Conservation (phyloP, 92 coral and sea anemone species). For the Porites lobata region DNA sequence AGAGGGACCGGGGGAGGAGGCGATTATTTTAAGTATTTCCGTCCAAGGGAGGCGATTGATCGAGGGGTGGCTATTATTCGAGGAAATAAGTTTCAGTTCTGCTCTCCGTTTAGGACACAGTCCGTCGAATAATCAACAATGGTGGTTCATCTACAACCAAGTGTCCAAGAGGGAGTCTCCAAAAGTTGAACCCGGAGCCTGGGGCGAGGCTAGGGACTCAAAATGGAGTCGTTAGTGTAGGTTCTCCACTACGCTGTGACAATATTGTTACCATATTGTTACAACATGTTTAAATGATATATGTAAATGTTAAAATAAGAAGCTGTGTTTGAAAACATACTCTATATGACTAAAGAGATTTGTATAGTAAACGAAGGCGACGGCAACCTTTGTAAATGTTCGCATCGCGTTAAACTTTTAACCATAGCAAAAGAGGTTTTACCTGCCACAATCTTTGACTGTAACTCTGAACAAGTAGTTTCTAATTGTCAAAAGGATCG, state of each 20-base stretch:
- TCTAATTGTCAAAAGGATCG: neutral
- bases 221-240: neutral
- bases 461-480: neutral
- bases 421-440: too few species aligned
- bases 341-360: neutral
- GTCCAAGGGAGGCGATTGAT: too few species aligned
- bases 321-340: neutral
- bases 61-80: too few species aligned
- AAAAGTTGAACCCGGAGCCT: neutral
- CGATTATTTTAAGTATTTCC: too few species aligned
- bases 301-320: neutral
- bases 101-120: too few species aligned
- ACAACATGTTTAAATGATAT: slow-evolving; percentile 5
- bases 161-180: too few species aligned
- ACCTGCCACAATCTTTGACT: neutral
- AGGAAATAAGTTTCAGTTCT: too few species aligned
- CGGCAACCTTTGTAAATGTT: neutral
- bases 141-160: too few species aligned
- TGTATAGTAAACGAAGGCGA: neutral
- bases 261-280: neutral
- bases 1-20: too few species aligned
- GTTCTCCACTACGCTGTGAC: neutral
- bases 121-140: too few species aligned
- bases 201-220: neutral
- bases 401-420: too few species aligned